Conservation (phyloP, 2,888 invertebrate species). For the Liopterus haemorrhoidalis region DNA sequence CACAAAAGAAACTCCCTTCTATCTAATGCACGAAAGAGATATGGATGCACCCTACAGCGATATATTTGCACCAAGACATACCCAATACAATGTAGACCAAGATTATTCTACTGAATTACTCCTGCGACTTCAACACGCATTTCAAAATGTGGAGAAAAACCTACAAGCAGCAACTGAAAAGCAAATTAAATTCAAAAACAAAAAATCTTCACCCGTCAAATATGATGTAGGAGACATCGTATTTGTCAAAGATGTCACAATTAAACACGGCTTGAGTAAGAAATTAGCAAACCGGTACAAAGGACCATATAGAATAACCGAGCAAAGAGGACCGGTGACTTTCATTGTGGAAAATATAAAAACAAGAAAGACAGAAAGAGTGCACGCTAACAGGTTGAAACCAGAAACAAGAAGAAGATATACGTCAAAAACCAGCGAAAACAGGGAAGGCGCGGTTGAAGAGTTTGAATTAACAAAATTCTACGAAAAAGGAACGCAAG, state of each 20-base stretch:
- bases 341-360: too few relatives aligned
- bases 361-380: too few relatives aligned
- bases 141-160: neutral
- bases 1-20: slow-evolving; percentile 28
- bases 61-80: too few relatives aligned
- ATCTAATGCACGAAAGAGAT: slow-evolving; percentile 30
- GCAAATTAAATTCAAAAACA: too few relatives aligned
- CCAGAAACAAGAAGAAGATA: neutral
- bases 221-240: neutral
- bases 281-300: too few relatives aligned
- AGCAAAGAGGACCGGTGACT: too few relatives aligned
- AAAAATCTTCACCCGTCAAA: neutral
- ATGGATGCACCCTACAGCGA: slow-evolving; percentile 29
- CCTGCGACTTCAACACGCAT: neutral
- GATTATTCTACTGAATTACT: neutral
- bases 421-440: accelerated
- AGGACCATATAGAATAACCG: neutral
- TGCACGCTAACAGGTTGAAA: neutral
- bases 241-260: too few relatives aligned
- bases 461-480: neutral
- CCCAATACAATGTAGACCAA: too few relatives aligned
- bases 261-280: too few relatives aligned
- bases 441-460: neutral
- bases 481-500: neutral
- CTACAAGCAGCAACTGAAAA: too few relatives aligned